A percentile compares a stretch with the other conserved stretches of the same genome.
Evolutionary conservation across 2,888 invertebrate species (phyloP).

Genomic region (Oligia fasciuncula): DNA sequence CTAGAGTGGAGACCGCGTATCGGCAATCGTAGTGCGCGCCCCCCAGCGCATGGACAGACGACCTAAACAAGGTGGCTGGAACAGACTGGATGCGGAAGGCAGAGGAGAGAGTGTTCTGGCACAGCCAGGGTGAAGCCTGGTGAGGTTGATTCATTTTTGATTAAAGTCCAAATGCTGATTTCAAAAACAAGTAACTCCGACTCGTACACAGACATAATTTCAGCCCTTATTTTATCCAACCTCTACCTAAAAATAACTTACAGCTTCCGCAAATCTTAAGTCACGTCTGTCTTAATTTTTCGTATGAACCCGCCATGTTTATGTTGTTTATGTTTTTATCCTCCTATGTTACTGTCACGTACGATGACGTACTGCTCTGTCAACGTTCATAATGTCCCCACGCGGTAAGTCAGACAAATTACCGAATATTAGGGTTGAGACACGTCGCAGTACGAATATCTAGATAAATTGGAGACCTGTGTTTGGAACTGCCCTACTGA

Average conservation of each 20-base stretch:
- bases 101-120: too few relatives aligned
- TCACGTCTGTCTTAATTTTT: constrained; percentile 37
- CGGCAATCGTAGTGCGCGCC: too few relatives aligned
- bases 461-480: constrained; percentile 33
- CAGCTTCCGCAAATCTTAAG: constrained; percentile 27
- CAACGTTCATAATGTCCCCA: constrained; percentile 74
- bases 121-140: too few relatives aligned
- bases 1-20: too few relatives aligned
- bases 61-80: too few relatives aligned
- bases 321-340: constrained; percentile 39
- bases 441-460: constrained; percentile 49
- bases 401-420: constrained; percentile 76
- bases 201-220: background rate
- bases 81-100: too few relatives aligned
- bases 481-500: background rate
- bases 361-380: constrained; percentile 74
- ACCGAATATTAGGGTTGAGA: constrained; percentile 63
- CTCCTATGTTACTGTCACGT: constrained; percentile 66
- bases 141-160: too few relatives aligned
- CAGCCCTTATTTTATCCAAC: background rate
- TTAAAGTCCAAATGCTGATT: background rate
- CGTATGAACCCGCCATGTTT: constrained; percentile 29
- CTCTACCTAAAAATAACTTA: constrained; percentile 6
- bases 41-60: too few relatives aligned
- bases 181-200: background rate